Conservation (phyloP, 1,140 invertebrate genomes). For the Drosophila burlai region DNA sequence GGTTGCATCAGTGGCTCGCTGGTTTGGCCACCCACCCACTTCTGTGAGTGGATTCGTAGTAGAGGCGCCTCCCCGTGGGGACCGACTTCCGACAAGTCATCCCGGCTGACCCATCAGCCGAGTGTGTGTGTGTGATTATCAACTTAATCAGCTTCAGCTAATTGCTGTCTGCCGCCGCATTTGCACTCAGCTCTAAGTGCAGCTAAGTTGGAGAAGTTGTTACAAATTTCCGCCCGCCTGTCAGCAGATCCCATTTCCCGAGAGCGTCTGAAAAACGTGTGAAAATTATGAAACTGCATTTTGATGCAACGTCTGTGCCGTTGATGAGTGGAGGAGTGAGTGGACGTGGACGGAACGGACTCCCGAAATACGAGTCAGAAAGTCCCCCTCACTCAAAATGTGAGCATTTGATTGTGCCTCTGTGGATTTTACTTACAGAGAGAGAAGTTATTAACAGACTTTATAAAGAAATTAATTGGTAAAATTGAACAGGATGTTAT, state of each 20-base stretch:
- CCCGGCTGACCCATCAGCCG: conserved; percentile 31
- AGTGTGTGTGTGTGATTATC: conserved; percentile 54
- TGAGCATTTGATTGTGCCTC: conserved; percentile 64
- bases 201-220: conserved; percentile 48
- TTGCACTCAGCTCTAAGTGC: conserved; percentile 69
- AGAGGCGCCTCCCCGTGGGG: background rate
- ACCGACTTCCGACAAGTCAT: conserved; percentile 64
- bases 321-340: conserved; percentile 10
- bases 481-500: background rate
- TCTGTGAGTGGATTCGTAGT: background rate
- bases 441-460: background rate
- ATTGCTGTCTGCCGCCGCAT: conserved; percentile 66
- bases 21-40: conserved; percentile 61
- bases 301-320: conserved; percentile 49
- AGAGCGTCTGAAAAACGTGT: conserved; percentile 69
- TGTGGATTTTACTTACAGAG: conserved; percentile 26
- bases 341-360: conserved; percentile 36
- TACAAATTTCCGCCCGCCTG: conserved; percentile 79
- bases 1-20: conserved; percentile 36
- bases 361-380: conserved; percentile 58
- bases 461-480: background rate
- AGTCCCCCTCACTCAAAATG: conserved; percentile 54
- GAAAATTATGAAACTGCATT: conserved; percentile 79
- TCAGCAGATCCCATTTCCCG: conserved; percentile 62
- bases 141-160: conserved; percentile 54